phyloP scores from a whole-genome alignment of 30 jellyfish, hydroid and myxozoan species.

The Aurelia coerulea region DNA sequence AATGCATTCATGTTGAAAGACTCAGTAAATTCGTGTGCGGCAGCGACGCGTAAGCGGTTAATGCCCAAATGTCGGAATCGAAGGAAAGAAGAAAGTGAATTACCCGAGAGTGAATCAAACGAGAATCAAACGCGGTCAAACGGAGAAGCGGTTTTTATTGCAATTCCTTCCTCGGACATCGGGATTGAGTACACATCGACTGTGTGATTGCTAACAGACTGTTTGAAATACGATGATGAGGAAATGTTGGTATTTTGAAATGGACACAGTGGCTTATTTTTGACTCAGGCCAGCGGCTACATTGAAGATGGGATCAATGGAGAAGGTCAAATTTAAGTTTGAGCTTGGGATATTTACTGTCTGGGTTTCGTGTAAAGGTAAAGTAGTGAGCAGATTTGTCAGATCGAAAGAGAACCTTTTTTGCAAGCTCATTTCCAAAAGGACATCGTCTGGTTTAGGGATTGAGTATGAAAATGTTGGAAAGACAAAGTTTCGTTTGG shows the following conservation, averaged over 20 bases:
- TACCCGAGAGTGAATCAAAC: conserved; percentile 4
- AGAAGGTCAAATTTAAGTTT: background rate
- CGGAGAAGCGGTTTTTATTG: conserved; percentile 51
- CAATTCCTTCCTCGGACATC: conserved; percentile 34
- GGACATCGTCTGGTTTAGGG: too few species aligned
- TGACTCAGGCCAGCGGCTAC: background rate
- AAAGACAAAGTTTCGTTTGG: too few species aligned
- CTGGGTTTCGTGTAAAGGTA: too few species aligned
- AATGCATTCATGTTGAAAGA: conserved; percentile 8
- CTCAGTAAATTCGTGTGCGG: conserved; percentile 36
- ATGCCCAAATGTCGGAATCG: conserved; percentile 34
- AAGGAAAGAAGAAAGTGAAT: conserved; percentile 40
- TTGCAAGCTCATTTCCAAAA: too few species aligned
- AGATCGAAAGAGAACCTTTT: too few species aligned
- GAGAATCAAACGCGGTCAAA: conserved; percentile 48
- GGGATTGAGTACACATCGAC: conserved; percentile 38
- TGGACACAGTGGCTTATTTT: too few species aligned
- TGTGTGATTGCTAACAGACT: conserved; percentile 12
- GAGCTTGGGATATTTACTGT: too few species aligned
- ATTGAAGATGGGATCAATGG: background rate
- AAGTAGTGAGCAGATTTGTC: too few species aligned
- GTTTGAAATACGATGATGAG: background rate
- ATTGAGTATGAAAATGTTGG: too few species aligned
- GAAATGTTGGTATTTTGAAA: background rate
- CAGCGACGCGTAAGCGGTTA: conserved; percentile 24